phyloP scores from a whole-genome alignment of 2,113 vertebrate genomes.

The Mustela nigripes region DNA sequence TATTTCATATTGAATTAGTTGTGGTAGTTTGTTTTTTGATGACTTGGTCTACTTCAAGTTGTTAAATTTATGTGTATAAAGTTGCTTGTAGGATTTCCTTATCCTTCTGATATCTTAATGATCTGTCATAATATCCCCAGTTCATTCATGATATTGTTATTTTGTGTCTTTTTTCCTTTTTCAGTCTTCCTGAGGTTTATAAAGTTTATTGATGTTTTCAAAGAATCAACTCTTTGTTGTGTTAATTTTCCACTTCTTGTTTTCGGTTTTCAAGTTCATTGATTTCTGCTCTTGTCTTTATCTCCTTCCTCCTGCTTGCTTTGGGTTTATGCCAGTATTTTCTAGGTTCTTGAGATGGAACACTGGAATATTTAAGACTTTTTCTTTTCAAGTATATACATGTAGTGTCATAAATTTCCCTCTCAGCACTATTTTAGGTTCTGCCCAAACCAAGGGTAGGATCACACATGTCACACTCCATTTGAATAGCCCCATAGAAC shows the following conservation, averaged over 20 bases:
- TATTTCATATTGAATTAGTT: background rate
- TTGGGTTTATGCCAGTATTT: slow-evolving; percentile 15
- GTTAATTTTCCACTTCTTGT: background rate
- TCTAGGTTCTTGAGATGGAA: background rate
- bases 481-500: background rate
- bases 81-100: background rate
- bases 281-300: background rate
- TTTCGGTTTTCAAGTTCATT: background rate
- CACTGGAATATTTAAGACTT: background rate
- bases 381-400: background rate
- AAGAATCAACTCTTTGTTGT: background rate
- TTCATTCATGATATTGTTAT: background rate
- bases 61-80: background rate
- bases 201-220: background rate
- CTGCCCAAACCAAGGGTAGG: background rate
- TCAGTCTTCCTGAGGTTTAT: background rate
- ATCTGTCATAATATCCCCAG: background rate
- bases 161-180: background rate
- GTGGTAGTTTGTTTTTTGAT: background rate
- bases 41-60: background rate
- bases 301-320: background rate
- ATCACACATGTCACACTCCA: background rate
- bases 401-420: background rate
- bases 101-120: background rate
- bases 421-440: background rate